Evolutionary conservation across 92 coral and sea anemone genomes (phyloP), one percentile per base, ranked within the genome.

Genomic region (Zoanthus sansibaricus): DNA sequence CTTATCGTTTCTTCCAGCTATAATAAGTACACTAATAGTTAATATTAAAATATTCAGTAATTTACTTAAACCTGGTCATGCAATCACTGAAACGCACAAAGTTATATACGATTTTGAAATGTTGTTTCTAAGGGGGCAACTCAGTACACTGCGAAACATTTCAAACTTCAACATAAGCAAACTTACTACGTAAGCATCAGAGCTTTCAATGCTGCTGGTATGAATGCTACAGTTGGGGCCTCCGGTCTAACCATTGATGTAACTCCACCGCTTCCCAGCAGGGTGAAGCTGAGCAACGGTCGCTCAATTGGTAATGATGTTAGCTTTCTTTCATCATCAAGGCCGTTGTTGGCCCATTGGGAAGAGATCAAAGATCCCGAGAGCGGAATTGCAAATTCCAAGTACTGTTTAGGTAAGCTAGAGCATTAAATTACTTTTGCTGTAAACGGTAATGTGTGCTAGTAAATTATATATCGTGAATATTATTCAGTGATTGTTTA

Each of bases 141-240:
- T 15, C 75, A 78, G 12, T 52, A 82, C 72, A 78, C 79, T 82
- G 82, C 71, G 46, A 71, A 75, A 11, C 77, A 75, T 32, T 83
- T 95, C 16, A 61, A 18, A 11, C 94, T 95, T 32, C 47, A 72
- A 9, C 90, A 92, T 15, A 82, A 85, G 52, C 54, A 16, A 11
- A 42, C 78, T 21, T 95, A 95, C 30, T 92, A 87, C 76, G 88
- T 95, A 71, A 95, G 95, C 55, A 92, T 95, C 54, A 71, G 83
- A 68, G 97, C 94, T 16, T 86, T 75, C 42, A 95, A 95, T 80
- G 94, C 92, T 47, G 98, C 96, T 12, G 95, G 94, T 12, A 70
- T 95, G 72, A 89, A 83, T 77, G 78, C 90, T 9, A 69, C 94
- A 44, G 77, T 87, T 9, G 87, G 84, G 71, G 91, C 90, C 16